Base-by-base conservation (phyloP, 2,888 invertebrate genomes). In the Oscheius sp. region DNA sequence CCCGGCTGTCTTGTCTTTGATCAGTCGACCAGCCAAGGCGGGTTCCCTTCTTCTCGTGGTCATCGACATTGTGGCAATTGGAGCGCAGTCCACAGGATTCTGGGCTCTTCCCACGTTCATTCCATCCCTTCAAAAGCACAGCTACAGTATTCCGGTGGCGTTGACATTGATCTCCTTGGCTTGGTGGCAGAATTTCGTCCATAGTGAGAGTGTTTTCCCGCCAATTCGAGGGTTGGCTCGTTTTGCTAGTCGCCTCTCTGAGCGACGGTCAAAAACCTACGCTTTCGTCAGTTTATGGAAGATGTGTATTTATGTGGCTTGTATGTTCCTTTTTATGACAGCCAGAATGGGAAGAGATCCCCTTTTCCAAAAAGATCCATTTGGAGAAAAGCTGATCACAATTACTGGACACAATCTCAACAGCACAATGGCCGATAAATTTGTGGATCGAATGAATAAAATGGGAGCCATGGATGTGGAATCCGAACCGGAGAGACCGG, bases 181-280 rank as follows among this genome's bases (percentile, higher is more conserved):
- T 27, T 97, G 96, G 95, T 98, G 98, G 98, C 97, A 98, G 90
- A 98, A 98, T 90, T 98, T 94, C 88, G 94, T 96, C 0, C 93
- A 94, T 73, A 92, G 92, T 73, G 92, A 94, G 85, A 95, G 96
- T 72, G 93, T 94, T 0, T 92, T 95, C 77, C 93, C 84, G 9
- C 84, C 84, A 18, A 78, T 89, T 86, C 87, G 85, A 53, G 52
- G 74, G 6, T 59, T 87, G 35, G 81, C 81, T 41, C 59, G 77
- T 78, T 69, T 84, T 85, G 76, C 85, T 63, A 76, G 76, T 69
- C 93, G 94, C 69, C 90, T 96, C 78, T 92, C 92, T 76, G 90
- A 92, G 70, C 93, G 94, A 0, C 92, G 96, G 64, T 95, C 96
- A 87, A 96, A 95, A 89, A 93, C 93, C 1, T 95, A 95, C 89